Evolutionary conservation across 2,888 invertebrate species (phyloP).

Genomic region (Agriopis leucophaearia): DNA sequence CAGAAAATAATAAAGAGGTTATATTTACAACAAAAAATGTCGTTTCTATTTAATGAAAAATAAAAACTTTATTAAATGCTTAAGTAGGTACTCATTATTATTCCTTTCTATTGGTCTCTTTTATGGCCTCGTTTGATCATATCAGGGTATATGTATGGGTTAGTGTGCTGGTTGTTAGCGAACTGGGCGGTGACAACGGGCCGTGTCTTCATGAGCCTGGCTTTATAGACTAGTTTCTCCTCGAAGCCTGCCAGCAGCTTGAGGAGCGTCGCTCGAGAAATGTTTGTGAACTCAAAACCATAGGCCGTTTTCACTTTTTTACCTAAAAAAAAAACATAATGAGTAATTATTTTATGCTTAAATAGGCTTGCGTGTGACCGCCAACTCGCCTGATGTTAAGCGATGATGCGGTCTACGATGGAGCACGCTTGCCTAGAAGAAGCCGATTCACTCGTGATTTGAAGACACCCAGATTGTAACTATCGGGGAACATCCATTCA

Average conservation of each 20-base stretch:
- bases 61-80: too few species aligned
- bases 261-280: slow-evolving; percentile 64
- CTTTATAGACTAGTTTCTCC: slow-evolving; percentile 54
- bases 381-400: too few species aligned
- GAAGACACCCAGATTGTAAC: too few species aligned
- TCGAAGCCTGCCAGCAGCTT: slow-evolving; percentile 65
- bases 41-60: too few species aligned
- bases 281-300: slow-evolving; percentile 61
- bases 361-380: too few species aligned
- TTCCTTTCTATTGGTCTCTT: background rate
- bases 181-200: slow-evolving; percentile 67
- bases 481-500: too few species aligned
- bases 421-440: too few species aligned
- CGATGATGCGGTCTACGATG: too few species aligned
- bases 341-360: background rate
- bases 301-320: slow-evolving; percentile 31
- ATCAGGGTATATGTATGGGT: slow-evolving; percentile 65
- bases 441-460: too few species aligned
- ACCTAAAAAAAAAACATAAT: slow-evolving; percentile 1
- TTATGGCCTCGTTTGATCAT: slow-evolving; percentile 20
- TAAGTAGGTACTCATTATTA: background rate
- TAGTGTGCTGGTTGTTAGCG: slow-evolving; percentile 67
- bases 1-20: too few species aligned
- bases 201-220: slow-evolving; percentile 40
- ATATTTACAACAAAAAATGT: too few species aligned